These are phyloP conservation scores for Drosophila flavopinicola DNA, from an alignment of 2,888 invertebrate genomes.

Conservation along the genomic window DNA sequence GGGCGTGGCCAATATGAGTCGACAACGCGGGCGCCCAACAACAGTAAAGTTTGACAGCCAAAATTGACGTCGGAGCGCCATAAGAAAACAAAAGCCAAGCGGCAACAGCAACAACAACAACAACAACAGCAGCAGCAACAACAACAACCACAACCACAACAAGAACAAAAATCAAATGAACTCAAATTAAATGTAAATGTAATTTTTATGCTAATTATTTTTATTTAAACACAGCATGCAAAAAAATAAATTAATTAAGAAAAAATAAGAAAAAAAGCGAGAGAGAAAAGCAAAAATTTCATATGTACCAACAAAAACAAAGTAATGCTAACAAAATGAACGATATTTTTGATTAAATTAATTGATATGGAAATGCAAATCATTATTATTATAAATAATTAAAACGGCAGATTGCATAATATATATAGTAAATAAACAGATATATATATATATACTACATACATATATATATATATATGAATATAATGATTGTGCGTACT, in stretches of 20 bases:
- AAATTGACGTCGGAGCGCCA: conserved; percentile 62
- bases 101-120: conserved; percentile 62
- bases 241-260: no score
- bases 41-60: conserved; percentile 76
- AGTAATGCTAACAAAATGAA: conserved; percentile 36
- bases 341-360: conserved; percentile 77
- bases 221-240: conserved; percentile 72
- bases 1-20: conserved; percentile 83
- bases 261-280: conserved; percentile 24
- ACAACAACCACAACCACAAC: conserved; percentile 53
- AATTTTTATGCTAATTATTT: conserved; percentile 83
- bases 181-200: conserved; percentile 84
- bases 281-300: conserved; percentile 36
- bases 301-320: conserved; percentile 57
- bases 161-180: conserved; percentile 83
- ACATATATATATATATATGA: conserved; percentile 12
- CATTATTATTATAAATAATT: conserved; percentile 71
- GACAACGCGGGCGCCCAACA: conserved; percentile 78
- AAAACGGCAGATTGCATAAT: conserved; percentile 57
- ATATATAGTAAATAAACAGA: conserved; percentile 27
- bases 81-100: conserved; percentile 74
- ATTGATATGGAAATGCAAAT: conserved; percentile 68
- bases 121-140: conserved; percentile 50
- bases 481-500: conserved; percentile 62
- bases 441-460: conserved; percentile 15